Evolutionary conservation across 2,888 invertebrate species (phyloP).

Genomic region (Stratiomys singularior): DNA sequence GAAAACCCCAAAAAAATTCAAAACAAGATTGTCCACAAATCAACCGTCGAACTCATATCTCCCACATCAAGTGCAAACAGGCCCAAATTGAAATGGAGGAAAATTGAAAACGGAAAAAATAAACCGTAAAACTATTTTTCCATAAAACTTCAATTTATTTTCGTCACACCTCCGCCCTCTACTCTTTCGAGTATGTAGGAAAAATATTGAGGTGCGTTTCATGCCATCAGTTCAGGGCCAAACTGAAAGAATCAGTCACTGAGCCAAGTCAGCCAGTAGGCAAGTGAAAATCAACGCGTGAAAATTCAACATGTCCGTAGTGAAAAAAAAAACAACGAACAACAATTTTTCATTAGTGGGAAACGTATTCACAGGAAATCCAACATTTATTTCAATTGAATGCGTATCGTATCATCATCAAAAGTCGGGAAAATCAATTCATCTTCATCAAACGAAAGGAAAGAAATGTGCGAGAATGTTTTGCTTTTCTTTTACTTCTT

Average conservation of each 20-base stretch:
- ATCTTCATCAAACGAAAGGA: slow-evolving; percentile 32
- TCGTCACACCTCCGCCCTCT: slow-evolving; percentile 1
- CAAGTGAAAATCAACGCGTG: no score
- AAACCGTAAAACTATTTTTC: slow-evolving; percentile 33
- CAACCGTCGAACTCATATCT: not conserved
- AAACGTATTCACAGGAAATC: slow-evolving; percentile 21
- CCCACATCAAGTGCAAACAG: not conserved
- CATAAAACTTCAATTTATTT: slow-evolving; percentile 39
- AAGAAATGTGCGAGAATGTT: not conserved
- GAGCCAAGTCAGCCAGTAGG: no score
- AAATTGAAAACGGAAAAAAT: slow-evolving; percentile 2
- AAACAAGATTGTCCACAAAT: not conserved
- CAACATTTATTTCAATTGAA: slow-evolving; percentile 34
- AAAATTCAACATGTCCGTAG: no score
- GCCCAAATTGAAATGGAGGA: not conserved
- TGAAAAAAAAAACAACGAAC: no score
- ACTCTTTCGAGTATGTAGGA: not conserved
- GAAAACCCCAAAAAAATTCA: not conserved
- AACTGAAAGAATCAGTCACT: no score
- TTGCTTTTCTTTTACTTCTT: not conserved
- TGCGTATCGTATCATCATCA: slow-evolving; percentile 32
- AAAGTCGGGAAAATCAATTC: slow-evolving; percentile 36
- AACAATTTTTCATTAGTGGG: slow-evolving; percentile 29
- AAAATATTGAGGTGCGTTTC: slow-evolving; percentile 8
- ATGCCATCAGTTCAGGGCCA: not conserved